phyloP scores from a whole-genome alignment of 2,113 vertebrate genomes.

The Oryzias javanicus region DNA sequence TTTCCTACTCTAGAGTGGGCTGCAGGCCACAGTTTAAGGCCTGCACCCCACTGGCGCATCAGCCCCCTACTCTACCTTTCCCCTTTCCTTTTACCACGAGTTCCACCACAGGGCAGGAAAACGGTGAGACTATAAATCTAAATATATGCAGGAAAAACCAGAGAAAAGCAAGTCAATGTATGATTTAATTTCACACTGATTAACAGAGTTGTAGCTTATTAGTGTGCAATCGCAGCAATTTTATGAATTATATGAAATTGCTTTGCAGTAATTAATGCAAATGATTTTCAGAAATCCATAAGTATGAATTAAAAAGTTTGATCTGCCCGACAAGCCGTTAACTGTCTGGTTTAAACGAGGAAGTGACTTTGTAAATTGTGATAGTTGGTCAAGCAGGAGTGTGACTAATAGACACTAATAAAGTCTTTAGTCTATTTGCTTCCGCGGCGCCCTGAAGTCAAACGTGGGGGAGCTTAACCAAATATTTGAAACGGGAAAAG shows the following conservation, averaged over 20 bases:
- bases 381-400: not conserved
- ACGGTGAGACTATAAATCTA: not conserved
- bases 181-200: slow-evolving; percentile 59
- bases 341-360: not conserved
- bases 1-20: slow-evolving; percentile 28
- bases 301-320: slow-evolving; percentile 25
- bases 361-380: not conserved
- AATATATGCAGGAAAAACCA: not conserved
- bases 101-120: slow-evolving; percentile 82
- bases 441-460: not conserved
- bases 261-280: slow-evolving; percentile 50
- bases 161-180: slow-evolving; percentile 26
- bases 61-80: slow-evolving; percentile 70
- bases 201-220: slow-evolving; percentile 40
- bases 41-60: slow-evolving; percentile 29
- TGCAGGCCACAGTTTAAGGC: slow-evolving; percentile 18
- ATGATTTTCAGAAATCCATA: slow-evolving; percentile 34
- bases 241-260: slow-evolving; percentile 54
- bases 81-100: slow-evolving; percentile 54
- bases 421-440: slow-evolving; percentile 14
- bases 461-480: slow-evolving; percentile 4
- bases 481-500: not conserved
- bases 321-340: slow-evolving; percentile 9
- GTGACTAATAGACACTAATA: slow-evolving; percentile 16
- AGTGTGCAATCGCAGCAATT: slow-evolving; percentile 50